Percentiles rank a stretch among this genome's conserved stretches.
Evolutionary conservation across 2,888 invertebrate species (phyloP).

Genomic region (Meiosimyza decipiens): DNA sequence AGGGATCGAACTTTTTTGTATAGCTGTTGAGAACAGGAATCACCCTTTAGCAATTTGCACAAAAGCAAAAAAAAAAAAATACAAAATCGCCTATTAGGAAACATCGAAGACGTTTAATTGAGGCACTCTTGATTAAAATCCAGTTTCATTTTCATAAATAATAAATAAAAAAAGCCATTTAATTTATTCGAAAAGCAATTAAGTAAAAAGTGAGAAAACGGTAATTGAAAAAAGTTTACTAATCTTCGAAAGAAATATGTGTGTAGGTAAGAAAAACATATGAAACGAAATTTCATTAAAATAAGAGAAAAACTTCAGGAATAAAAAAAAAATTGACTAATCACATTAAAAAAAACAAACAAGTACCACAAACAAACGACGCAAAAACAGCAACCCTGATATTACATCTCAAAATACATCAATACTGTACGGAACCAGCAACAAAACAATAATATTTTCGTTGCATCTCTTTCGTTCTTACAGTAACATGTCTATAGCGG

Average conservation of each 20-base stretch:
- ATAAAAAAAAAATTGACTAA: not conserved
- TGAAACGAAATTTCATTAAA: not conserved
- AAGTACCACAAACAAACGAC: not conserved
- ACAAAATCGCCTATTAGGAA: too few relatives aligned
- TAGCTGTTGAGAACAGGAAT: too few relatives aligned
- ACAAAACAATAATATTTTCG: slow-evolving; percentile 36
- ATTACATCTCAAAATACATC: not conserved
- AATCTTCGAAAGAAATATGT: too few relatives aligned
- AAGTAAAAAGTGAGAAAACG: slow-evolving; percentile 4
- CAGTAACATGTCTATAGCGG: too few relatives aligned
- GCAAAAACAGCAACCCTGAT: not conserved
- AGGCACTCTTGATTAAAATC: slow-evolving; percentile 46
- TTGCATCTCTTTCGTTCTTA: slow-evolving; percentile 20
- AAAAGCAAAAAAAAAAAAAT: too few relatives aligned
- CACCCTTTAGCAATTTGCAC: too few relatives aligned
- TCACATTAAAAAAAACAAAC: not conserved
- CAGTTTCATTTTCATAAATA: slow-evolving; percentile 55
- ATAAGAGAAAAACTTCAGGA: not conserved
- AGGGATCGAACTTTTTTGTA: too few relatives aligned
- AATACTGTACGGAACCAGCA: not conserved
- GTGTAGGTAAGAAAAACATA: not conserved
- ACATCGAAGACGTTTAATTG: not conserved
- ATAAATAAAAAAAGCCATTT: slow-evolving; percentile 13
- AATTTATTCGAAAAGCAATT: slow-evolving; percentile 17
- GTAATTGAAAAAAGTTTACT: not conserved